Evolutionary conservation across 2,888 invertebrate species (phyloP), one percentile per base, ranked within the genome.

Genomic region (Callinectes sapidus): DNA sequence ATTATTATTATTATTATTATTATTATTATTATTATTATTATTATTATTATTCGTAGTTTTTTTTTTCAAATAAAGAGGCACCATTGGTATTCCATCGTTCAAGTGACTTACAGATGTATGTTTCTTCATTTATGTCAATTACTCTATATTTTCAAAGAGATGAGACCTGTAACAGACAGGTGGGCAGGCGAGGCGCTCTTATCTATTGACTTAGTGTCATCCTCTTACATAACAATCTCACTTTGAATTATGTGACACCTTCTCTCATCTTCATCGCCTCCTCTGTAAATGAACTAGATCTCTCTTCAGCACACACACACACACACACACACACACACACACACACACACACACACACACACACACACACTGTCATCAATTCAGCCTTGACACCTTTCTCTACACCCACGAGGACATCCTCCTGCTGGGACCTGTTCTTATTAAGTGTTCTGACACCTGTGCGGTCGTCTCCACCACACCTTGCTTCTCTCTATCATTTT

Each of bases 291-390:
- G 0, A 71, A 28, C 1, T 71, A 28, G 28, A 23, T n/a, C 71
- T 71, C 71, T 71, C 28, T 23, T n/a, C 28, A 71, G 71, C 87
- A 55, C 35, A 39, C 5, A 85, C 81, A 90, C 81, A 90, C 42
- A 90, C 48, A 90, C 42, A 85, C 81, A 90, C 81, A 90, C 81
- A 85, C 81, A 90, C 42, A 61, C 39, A 91, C 55, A 87, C 55
- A 87, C 87, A 88, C 32, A 91, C 42, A 88, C 71, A 91, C 42
- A 71, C 48, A 91, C 66, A 87, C 71, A 87, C 87, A 91, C 32
- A 32, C 61, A 55, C 89, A 28, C 55, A 61, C 48, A 48, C 87
- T 48, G 48, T 48, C 87, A 87, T 42, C 48, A 39, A 48, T 13
- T 23, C 48, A 42, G 48, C 87, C 87, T 54, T 54, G 48, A 87